A percentile compares a stretch with the other conserved stretches of the same genome.
Evolutionary conservation across 2,113 vertebrate genomes (phyloP).

Genomic region (Oryzias melastigma): DNA sequence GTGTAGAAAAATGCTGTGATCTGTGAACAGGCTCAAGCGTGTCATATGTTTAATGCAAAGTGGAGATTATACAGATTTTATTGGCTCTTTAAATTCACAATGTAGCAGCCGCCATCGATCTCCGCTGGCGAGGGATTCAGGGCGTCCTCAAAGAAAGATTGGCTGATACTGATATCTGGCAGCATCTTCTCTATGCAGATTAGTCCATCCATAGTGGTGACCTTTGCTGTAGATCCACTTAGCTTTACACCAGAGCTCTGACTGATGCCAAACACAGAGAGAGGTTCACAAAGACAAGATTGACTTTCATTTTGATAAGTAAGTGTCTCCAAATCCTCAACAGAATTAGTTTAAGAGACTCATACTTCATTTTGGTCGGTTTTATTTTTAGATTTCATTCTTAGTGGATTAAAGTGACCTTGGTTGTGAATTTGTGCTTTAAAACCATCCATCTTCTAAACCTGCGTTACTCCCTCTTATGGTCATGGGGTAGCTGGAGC

Average conservation of each 20-base stretch:
- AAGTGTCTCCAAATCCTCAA: no score
- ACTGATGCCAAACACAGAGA: no score
- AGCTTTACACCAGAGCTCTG: neutral
- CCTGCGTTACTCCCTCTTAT: no score
- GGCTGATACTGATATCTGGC: slow-evolving; percentile 21
- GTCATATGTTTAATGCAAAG: neutral
- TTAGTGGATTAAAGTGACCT: no score
- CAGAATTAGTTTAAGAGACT: no score
- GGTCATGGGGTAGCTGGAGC: no score
- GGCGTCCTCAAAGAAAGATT: slow-evolving; percentile 5
- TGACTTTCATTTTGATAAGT: no score
- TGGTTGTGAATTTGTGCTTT: no score
- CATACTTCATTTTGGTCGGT: no score
- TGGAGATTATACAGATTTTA: neutral
- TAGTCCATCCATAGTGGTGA: slow-evolving; percentile 14
- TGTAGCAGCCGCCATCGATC: slow-evolving; percentile 7
- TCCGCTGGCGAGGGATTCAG: slow-evolving; percentile 25
- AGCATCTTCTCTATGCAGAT: slow-evolving; percentile 15
- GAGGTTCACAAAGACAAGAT: no score
- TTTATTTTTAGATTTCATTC: no score
- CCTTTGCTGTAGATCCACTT: neutral
- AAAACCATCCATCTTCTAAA: no score
- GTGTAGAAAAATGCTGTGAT: slow-evolving; percentile 4
- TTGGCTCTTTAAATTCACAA: slow-evolving; percentile 20
- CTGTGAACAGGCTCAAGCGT: neutral